Base-by-base conservation (phyloP, 2,113 vertebrate genomes). In the Paradoxurus hermaphroditus region DNA sequence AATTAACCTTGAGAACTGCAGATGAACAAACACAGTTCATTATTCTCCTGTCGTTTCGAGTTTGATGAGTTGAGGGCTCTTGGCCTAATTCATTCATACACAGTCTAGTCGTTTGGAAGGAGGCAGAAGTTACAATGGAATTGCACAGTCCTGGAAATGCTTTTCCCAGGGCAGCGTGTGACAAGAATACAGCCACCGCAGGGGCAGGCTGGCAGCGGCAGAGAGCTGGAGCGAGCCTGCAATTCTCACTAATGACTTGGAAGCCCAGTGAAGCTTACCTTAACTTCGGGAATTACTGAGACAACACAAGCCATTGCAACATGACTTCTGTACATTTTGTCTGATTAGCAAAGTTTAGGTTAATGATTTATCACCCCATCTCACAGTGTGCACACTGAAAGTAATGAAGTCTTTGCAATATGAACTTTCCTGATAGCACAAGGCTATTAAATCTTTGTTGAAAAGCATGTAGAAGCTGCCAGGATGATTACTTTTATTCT, bases 401-500 rank as follows among this genome's bases (percentile, higher is more conserved):
- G 90, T 78, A 77, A 96, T 70, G 23, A 92, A 81, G 8, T 85
- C 62, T 95, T 91, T 90, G 44, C 84, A 70, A 72, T 70, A 46
- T 41, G 39, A 82, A 77, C 67, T 15, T 83, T 86, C 4, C n/a
- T 11, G 41, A 36, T 6, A 85, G 62, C 46, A 81, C 1, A 7
- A 11, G n/a, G 34, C 44, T 81, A 88, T 90, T 92, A 95, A 91
- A 93, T 93, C 77, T 77, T 92, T 14, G n/a, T 34, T 92, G 77
- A 94, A 89, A 96, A 96, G 63, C 34, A 72, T 19, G n/a, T 19
- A 27, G 16, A 91, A 86, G 63, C 29, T 72, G 25, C 29, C 44
- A 77, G 63, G 25, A 92, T 68, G 56, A 86, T 94, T 73, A 78
- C 27, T 86, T 93, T 94, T 88, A 65, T n/a, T 91, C 92, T 91